Evolutionary conservation across 2,113 vertebrate species (phyloP).

Genomic region (Podilymbus podiceps): DNA sequence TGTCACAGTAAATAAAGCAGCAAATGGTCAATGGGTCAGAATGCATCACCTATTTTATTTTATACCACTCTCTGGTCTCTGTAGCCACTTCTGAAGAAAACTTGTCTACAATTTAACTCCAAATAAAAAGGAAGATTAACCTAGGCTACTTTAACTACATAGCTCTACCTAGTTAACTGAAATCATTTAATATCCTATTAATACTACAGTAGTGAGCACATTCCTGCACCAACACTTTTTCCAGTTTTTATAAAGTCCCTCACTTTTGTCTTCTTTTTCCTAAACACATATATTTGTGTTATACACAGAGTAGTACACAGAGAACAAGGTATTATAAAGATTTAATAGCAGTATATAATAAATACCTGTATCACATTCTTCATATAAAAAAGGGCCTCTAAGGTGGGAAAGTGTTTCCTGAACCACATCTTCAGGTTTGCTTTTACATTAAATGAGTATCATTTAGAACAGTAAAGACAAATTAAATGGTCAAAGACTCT

Average conservation of each 20-base stretch:
- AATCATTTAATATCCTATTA: neutral
- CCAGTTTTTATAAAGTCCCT: neutral
- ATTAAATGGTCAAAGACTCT: neutral
- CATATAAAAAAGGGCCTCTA: neutral
- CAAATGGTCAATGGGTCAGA: neutral
- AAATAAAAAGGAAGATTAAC: neutral
- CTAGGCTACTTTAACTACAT: neutral
- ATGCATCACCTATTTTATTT: neutral
- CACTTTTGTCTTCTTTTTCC: neutral
- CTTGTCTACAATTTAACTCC: neutral
- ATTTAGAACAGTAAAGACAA: neutral
- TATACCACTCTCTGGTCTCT: neutral
- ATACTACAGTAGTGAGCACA: neutral
- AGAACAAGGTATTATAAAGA: neutral
- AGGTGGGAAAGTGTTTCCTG: neutral
- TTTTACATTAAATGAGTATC: neutral
- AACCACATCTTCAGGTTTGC: neutral
- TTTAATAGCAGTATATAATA: neutral
- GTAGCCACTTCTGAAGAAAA: neutral
- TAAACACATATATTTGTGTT: neutral
- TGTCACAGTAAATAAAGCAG: neutral
- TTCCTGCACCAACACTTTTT: neutral
- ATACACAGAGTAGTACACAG: neutral
- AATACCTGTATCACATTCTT: neutral
- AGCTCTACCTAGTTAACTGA: neutral